Evolutionary conservation across 2,113 vertebrate genomes (phyloP).

Genomic region (zebrafish (Danio rerio)): GRCz12tu NC_133186.1:1784501-1785000

Average conservation of each 20-base stretch:
- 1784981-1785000: no score
- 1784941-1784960: no score
- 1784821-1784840: no score
- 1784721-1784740: neutral
- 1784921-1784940: no score
- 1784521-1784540: slow-evolving; percentile 65
- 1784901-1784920: no score
- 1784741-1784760: neutral
- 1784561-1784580: slow-evolving; percentile 69
- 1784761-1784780: no score
- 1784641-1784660: slow-evolving; percentile 61
- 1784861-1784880: no score
- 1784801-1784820: no score
- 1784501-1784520: slow-evolving; percentile 43
- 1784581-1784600: slow-evolving; percentile 66
- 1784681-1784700: slow-evolving; percentile 16
- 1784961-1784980: no score
- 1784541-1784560: slow-evolving; percentile 67
- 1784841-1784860: no score
- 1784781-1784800: no score
- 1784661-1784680: slow-evolving; percentile 13
- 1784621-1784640: slow-evolving; percentile 70
- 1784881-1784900: no score
- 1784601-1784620: slow-evolving; percentile 71
- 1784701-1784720: neutral